Percentiles rank a stretch among this genome's conserved stretches.
Evolutionary conservation across 1,140 invertebrate species (phyloP).

Genomic region (Catajapyx aquilonaris): DNA sequence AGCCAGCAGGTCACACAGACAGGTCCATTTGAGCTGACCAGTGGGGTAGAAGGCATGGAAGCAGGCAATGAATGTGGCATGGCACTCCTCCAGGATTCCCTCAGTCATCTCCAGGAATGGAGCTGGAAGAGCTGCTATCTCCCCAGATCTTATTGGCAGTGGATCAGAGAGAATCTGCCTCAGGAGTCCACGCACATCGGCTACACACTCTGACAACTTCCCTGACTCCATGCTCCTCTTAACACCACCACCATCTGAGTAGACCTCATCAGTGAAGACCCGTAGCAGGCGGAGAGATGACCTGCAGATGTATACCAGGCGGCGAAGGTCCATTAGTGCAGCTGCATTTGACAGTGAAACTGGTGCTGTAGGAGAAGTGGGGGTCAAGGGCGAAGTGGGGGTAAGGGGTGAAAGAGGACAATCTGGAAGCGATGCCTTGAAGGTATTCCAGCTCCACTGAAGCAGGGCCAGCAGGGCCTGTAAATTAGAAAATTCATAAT

Average conservation of each 20-base stretch:
- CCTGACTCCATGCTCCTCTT: conserved; percentile 34
- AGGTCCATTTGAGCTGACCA: conserved; percentile 75
- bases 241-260: conserved; percentile 54
- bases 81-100: conserved; percentile 68
- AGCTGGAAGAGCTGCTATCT: not conserved
- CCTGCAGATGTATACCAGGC: conserved; percentile 69
- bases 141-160: conserved; percentile 1
- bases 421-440: too few species aligned
- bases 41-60: conserved; percentile 94
- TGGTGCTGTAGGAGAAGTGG: conserved; percentile 21
- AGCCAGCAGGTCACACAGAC: conserved; percentile 62
- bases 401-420: conserved; percentile 17
- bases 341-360: conserved; percentile 19
- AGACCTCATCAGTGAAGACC: conserved; percentile 73
- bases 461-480: conserved; percentile 57
- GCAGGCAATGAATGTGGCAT: conserved; percentile 71
- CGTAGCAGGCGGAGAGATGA: conserved; percentile 58
- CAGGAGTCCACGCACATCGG: conserved; percentile 58
- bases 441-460: conserved; percentile 60
- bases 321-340: conserved; percentile 44
- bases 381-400: conserved; percentile 12
- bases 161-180: conserved; percentile 60
- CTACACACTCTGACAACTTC: conserved; percentile 52
- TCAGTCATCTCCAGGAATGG: conserved; percentile 28
- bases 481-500: too few species aligned